Evolutionary conservation across 2,888 invertebrate genomes (phyloP), one percentile per base, ranked within the genome.

Genomic region (Phanerotoma sp.): DNA sequence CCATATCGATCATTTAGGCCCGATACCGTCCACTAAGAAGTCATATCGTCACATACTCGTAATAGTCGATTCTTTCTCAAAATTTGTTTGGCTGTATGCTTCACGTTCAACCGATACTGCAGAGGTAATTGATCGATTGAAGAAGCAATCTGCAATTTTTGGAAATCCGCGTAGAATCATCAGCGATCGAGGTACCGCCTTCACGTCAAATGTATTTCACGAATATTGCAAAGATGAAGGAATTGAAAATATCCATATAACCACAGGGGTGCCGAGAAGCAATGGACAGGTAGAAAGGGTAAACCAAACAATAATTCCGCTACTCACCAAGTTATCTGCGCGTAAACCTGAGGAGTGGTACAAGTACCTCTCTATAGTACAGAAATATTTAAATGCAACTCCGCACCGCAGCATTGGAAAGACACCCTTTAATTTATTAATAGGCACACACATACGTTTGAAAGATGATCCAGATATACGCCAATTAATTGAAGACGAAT

Each of bases 1-100:
- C 18, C 62, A 64, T 22, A 15, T 60, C 3, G 58, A 57, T 32
- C 60, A 60, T 35, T 28, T 63, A 22, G 56, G 57, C n/a, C 61
- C 54, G n/a, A 13, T 61, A 32, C 20, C 54, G 3, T 20, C 57
- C 1, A 60, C 57, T 7, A 57, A 53, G 28, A 61, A 63, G 11
- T 33, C 33, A 11, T 33, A 33, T 33, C 15, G 33, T 33, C 33
- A 33, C 13, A 10, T 21, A 13, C 13, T 21, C 13, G 20, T 40
- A 6, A 9, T 40, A 4, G 21, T 20, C n/a, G 20, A 40, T 40
- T 16, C 16, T 20, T 18, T 18, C 21, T 20, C 38, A 15, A 18
- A 38, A 15, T 33, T 33, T 33, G 33, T 33, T 5, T 33, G 33
- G 33, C 15, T 33, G 33, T 33, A 33, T 33, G 33, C 33, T 2